Base-by-base conservation (phyloP, 2,888 invertebrate genomes). In the Lissonota sp. region DNA sequence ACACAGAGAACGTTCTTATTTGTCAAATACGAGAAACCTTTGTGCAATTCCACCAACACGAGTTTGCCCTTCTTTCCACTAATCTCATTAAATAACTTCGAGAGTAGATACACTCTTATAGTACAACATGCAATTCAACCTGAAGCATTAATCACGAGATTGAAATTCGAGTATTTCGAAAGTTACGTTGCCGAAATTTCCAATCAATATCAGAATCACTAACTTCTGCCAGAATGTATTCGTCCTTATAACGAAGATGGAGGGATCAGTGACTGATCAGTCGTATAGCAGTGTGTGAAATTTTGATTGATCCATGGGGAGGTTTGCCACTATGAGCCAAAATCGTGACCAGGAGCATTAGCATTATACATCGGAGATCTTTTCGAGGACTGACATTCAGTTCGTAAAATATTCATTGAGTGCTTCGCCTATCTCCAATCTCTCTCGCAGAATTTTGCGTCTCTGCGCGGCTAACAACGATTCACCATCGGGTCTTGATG, bases 401-500 rank as follows among this genome's bases (percentile, higher is more conserved):
- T 26, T 37, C 14, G 49, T 64, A 58, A 71, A 71, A 71, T 66
- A 71, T 77, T 77, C 71, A 77, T 71, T 58, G 71, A 42, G 7
- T 49, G 26, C 64, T 51, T 14, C 49, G 10, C 51, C 57, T 37
- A 8, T 5, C 16, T 55, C 67, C 67, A 4, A 16, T 55, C 42
- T 53, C 67, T 10, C 14, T 8, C 16, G 14, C 16, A 10, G 14
- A 1, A 7, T 53, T 26, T 10, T 16, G 46, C 26, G 39, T 53
- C 64, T 73, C 58, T 44, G 37, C n/a, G 62, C 10, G 7, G 39
- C 46, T n/a, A 62, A 44, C 58, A 69, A 69, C 62, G 69, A 55
- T 55, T 76, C 42, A 10, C 51, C 12, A 7, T 62, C 37, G 44
- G 44, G 26, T 57, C 44, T 57, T 26, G 46, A n/a, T 14, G n/a